Evolutionary conservation across 2,113 vertebrate species (phyloP).

Genomic region (Saguinus midas): DNA sequence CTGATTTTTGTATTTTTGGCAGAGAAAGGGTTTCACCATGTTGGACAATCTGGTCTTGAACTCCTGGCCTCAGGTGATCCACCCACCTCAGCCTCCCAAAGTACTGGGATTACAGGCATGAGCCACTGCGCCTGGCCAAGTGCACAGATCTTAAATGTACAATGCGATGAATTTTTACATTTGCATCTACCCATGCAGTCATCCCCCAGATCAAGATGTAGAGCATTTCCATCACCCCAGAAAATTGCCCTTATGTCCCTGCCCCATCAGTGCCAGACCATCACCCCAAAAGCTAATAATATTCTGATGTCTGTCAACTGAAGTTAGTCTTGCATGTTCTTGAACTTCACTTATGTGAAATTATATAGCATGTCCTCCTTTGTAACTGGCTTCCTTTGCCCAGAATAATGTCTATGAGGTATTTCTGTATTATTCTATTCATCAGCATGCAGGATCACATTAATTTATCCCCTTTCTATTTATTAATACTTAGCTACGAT

Average conservation of each 20-base stretch:
- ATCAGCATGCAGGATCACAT: neutral
- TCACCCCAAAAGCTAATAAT: neutral
- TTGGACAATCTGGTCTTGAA: neutral
- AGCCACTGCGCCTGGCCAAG: neutral
- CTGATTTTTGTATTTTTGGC: neutral
- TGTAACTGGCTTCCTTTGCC: neutral
- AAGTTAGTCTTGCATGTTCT: neutral
- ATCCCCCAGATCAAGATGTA: neutral
- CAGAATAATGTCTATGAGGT: neutral
- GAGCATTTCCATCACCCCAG: neutral
- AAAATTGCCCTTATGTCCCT: neutral
- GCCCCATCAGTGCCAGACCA: neutral
- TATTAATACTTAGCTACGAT: neutral
- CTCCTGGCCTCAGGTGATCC: neutral
- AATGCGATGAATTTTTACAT: neutral
- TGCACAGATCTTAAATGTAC: neutral
- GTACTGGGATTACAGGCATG: neutral
- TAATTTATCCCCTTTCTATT: neutral
- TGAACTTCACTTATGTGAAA: slow-evolving; percentile 11
- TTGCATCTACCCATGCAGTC: neutral
- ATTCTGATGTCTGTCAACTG: neutral
- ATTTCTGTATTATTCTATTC: neutral
- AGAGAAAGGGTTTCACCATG: neutral
- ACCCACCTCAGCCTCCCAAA: neutral
- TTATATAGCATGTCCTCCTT: neutral